Conservation (phyloP, 2,113 vertebrate species). For the Cottus gobio region DNA sequence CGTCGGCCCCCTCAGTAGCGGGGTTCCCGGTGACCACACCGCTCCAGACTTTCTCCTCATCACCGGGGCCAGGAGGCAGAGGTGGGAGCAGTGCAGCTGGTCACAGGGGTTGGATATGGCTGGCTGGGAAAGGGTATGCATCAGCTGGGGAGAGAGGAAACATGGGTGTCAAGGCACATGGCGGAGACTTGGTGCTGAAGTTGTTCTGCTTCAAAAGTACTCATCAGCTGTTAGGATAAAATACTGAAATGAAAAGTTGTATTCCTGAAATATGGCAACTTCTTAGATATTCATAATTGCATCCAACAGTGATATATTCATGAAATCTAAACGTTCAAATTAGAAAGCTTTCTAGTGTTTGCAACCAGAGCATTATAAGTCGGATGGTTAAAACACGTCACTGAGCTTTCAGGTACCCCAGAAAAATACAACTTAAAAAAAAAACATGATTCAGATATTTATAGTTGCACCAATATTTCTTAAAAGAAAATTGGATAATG, state of each 20-base stretch:
- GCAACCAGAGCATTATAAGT: neutral
- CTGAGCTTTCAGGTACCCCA: no score
- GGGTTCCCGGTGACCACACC: neutral
- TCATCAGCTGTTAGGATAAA: no score
- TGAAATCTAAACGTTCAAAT: neutral
- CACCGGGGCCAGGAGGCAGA: conserved; percentile 86
- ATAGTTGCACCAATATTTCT: no score
- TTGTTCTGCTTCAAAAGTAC: neutral
- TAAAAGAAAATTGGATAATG: no score
- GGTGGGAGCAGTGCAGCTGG: conserved; percentile 83
- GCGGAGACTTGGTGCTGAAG: neutral
- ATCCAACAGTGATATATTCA: neutral
- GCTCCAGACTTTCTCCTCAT: neutral
- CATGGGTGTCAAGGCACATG: neutral
- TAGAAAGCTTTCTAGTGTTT: neutral
- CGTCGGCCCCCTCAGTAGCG: neutral
- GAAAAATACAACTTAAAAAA: no score
- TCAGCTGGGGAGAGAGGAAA: conserved; percentile 62
- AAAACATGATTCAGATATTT: no score
- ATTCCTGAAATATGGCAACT: neutral
- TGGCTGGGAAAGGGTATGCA: conserved; percentile 83
- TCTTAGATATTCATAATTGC: neutral
- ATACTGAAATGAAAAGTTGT: neutral
- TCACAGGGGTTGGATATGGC: conserved; percentile 80
- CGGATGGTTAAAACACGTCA: no score